Percentiles rank a stretch among this genome's conserved stretches.
Conservation (phyloP, 92 coral and sea anemone species). For the Ricordea florida region DNA sequence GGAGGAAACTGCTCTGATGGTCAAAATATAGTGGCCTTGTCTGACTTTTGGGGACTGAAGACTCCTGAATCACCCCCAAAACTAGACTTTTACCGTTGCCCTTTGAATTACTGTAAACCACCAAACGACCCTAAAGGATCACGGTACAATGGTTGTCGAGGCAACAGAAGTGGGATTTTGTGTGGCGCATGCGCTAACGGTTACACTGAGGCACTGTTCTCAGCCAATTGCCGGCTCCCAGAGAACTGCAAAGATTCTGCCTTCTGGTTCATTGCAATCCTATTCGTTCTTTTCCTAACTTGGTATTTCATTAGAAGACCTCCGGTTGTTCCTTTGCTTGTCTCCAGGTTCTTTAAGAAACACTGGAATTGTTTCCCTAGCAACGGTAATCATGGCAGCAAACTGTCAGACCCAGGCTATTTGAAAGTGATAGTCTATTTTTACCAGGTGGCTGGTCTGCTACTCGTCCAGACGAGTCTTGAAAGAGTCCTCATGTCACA, state of each 20-base stretch:
- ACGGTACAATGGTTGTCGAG: slow-evolving; percentile 41
- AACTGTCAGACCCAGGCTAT: slow-evolving; percentile 19
- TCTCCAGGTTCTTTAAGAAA: not conserved
- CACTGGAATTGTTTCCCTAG: not conserved
- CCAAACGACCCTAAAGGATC: not conserved
- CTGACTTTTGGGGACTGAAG: slow-evolving; percentile 54
- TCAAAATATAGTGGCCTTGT: slow-evolving; percentile 14
- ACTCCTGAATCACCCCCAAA: not conserved
- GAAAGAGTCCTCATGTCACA: not conserved
- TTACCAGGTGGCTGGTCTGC: not conserved
- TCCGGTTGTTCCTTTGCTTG: slow-evolving; percentile 17
- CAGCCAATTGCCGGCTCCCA: slow-evolving; percentile 34
- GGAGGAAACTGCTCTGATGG: slow-evolving; percentile 28
- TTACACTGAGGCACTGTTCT: slow-evolving; percentile 35
- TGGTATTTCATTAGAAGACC: slow-evolving; percentile 45
- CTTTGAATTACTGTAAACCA: slow-evolving; percentile 30
- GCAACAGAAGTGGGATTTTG: slow-evolving; percentile 47
- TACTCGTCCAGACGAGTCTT: not conserved
- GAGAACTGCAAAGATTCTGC: slow-evolving; percentile 33
- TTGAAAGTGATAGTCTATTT: slow-evolving; percentile 8
- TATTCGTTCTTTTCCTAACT: slow-evolving; percentile 14
- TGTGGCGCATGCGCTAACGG: slow-evolving; percentile 64
- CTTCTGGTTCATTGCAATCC: slow-evolving; percentile 44
- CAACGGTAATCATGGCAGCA: not conserved
- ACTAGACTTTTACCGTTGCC: slow-evolving; percentile 40